Percentiles rank a stretch among this genome's conserved stretches.
phyloP scores from a whole-genome alignment of 2,797 vertebrate genomes.

The Melopsittacus undulatus region DNA sequence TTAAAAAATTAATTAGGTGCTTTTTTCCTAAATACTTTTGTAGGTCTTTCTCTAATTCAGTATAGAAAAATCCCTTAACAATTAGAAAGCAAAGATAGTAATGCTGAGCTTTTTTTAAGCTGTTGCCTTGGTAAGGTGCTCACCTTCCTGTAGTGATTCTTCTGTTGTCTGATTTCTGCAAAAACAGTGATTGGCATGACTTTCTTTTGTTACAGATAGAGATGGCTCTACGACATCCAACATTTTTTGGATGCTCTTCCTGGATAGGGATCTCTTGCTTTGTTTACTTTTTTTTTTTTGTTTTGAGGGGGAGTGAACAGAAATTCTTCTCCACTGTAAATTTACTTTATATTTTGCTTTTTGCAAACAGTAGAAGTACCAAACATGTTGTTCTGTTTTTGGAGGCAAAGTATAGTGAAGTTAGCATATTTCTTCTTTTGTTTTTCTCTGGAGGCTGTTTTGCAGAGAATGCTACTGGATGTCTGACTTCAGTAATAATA shows the following conservation, averaged over 20 bases:
- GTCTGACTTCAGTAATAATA: not conserved
- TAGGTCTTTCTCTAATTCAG: not conserved
- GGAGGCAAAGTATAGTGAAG: not conserved
- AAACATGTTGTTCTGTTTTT: not conserved
- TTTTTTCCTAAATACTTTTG: not conserved
- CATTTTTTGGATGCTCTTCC: not conserved
- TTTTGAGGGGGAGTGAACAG: too few species aligned
- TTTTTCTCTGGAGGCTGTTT: not conserved
- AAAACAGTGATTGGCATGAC: not conserved
- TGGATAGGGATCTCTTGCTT: not conserved
- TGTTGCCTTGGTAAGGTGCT: not conserved
- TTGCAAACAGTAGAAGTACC: not conserved
- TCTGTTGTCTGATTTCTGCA: not conserved
- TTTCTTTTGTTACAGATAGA: not conserved
- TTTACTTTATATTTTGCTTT: not conserved
- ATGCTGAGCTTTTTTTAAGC: not conserved
- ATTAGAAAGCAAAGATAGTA: not conserved
- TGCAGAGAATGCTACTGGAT: not conserved
- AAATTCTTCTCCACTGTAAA: not conserved
- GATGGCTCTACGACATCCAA: not conserved
- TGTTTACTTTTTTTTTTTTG: too few species aligned
- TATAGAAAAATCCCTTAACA: not conserved
- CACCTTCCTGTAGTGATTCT: not conserved
- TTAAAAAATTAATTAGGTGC: fast-evolving
- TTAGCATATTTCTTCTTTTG: not conserved